Evolutionary conservation across 2,888 invertebrate genomes (phyloP).

Genomic region (Drosophila affinis): DNA sequence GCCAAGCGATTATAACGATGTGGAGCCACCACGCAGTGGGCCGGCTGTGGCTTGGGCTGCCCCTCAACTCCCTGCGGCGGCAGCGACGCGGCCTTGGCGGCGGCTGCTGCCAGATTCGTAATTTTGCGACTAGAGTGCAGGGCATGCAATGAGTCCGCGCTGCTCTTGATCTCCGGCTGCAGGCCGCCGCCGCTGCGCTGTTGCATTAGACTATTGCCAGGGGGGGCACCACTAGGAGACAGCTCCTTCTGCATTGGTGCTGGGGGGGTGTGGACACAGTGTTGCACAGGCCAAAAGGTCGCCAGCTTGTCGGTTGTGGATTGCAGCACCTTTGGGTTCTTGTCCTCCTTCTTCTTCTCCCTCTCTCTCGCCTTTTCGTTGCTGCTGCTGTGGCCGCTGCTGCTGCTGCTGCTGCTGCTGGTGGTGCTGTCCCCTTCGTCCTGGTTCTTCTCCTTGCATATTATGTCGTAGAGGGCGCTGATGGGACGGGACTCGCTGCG

Average conservation of each 20-base stretch:
- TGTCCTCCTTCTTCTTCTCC: conserved; percentile 15
- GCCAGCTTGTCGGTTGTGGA: conserved; percentile 64
- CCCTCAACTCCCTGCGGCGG: conserved; percentile 56
- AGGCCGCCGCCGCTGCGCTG: background rate
- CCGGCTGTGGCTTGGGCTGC: background rate
- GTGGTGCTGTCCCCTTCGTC: conserved; percentile 72
- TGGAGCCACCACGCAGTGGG: background rate
- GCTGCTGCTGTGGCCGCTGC: conserved; percentile 23
- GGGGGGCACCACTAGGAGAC: background rate
- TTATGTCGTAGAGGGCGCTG: conserved; percentile 84
- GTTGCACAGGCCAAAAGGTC: conserved; percentile 72
- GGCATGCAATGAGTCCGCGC: conserved; percentile 35
- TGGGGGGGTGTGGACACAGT: conserved; percentile 57
- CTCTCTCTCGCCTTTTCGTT: conserved; percentile 12
- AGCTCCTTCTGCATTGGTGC: conserved; percentile 32
- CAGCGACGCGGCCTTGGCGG: conserved; percentile 69
- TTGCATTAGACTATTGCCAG: background rate
- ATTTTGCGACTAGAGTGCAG: conserved; percentile 63
- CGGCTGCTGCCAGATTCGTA: conserved; percentile 40
- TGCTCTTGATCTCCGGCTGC: conserved; percentile 24
- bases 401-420: conserved; percentile 53
- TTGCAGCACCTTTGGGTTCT: background rate
- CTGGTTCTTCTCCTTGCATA: conserved; percentile 84
- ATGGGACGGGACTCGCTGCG: conserved; percentile 83
- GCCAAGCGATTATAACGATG: conserved; percentile 25